Evolutionary conservation across 2,113 vertebrate species (phyloP).

Genomic region (Leptocoma aspasia): DNA sequence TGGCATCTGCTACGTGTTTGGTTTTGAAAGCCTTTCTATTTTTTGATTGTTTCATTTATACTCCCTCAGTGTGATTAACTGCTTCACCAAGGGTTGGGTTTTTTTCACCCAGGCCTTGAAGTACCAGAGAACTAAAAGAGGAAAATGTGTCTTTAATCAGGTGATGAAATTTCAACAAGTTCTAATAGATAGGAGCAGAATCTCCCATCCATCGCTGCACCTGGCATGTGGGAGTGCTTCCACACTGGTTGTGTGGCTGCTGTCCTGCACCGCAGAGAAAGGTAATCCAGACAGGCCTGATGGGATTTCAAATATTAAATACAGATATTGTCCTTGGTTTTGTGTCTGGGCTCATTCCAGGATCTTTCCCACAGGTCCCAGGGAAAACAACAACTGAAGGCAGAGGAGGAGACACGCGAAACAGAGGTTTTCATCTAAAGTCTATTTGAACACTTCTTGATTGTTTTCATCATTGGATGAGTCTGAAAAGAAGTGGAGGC

Average conservation of each 20-base stretch:
- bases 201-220: not conserved
- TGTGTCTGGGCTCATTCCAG: not conserved
- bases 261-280: not conserved
- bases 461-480: not conserved
- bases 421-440: not conserved
- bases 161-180: not conserved
- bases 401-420: fast-evolving
- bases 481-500: not conserved
- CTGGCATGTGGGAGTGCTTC: not conserved
- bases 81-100: not conserved
- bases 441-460: not conserved
- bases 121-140: not conserved
- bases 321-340: not conserved
- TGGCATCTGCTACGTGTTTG: not conserved
- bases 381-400: not conserved
- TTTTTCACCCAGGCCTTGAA: not conserved
- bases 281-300: not conserved
- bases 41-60: conserved; percentile 28
- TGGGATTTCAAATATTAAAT: not conserved
- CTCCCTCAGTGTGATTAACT: conserved; percentile 19
- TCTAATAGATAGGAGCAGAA: not conserved
- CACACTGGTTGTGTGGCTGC: not conserved
- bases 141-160: not conserved
- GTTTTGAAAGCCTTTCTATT: conserved; percentile 12
- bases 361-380: fast-evolving